Conservation (phyloP, 2,888 invertebrate species). For the Ligdia adustata region DNA sequence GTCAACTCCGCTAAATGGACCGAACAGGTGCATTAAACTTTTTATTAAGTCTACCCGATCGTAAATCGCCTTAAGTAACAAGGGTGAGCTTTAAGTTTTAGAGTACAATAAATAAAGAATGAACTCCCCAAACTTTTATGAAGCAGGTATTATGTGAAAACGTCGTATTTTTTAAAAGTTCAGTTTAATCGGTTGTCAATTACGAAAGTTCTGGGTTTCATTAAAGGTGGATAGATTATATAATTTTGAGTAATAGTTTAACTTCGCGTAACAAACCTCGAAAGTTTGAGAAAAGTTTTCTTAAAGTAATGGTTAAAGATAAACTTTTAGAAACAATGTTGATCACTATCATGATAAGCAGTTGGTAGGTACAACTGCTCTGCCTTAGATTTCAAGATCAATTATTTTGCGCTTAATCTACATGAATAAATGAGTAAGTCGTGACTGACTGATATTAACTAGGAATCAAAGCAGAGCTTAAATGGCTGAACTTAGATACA, state of each 20-base stretch:
- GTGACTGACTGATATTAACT: too few relatives aligned
- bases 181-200: conserved; percentile 23
- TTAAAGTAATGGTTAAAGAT: not conserved
- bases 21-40: conserved; percentile 74
- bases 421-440: too few relatives aligned
- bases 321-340: not conserved
- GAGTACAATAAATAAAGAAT: conserved; percentile 65
- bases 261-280: not conserved
- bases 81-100: conserved; percentile 70
- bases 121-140: conserved; percentile 50
- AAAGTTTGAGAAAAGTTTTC: not conserved
- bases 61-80: conserved; percentile 75
- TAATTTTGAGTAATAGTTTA: conserved; percentile 20
- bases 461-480: too few relatives aligned
- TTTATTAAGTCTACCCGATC: conserved; percentile 63
- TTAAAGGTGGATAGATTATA: not conserved
- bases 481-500: too few relatives aligned
- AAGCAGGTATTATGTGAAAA: conserved; percentile 37
- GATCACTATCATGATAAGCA: too few relatives aligned
- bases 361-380: too few relatives aligned
- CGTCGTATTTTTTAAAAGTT: conserved; percentile 21
- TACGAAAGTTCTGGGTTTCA: conserved; percentile 19
- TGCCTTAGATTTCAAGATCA: too few relatives aligned
- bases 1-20: conserved; percentile 68
- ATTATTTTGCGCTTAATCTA: too few relatives aligned